These are phyloP conservation scores for Lepus americanus DNA, from an alignment of 2,113 vertebrate species.

Conservation along the genomic window DNA sequence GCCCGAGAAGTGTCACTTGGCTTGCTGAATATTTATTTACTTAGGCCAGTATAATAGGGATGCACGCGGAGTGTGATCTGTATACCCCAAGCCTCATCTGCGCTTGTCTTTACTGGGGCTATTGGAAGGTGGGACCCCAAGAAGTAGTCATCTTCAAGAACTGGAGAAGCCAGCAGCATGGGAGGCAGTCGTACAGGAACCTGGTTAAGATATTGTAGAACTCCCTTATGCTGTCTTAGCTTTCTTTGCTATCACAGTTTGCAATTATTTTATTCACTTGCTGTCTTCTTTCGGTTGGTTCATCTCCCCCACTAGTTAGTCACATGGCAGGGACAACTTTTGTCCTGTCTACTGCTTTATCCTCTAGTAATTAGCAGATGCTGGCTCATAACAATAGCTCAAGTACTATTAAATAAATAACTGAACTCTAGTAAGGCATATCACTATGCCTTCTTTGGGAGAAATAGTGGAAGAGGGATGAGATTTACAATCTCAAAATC, in stretches of 20 bases:
- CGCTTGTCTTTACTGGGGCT: background rate
- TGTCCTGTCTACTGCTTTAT: background rate
- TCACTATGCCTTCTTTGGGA: background rate
- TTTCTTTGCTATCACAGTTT: background rate
- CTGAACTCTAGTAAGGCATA: background rate
- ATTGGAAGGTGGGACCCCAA: background rate
- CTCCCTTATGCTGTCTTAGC: background rate
- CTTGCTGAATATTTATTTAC: constrained; percentile 27
- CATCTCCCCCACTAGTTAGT: constrained; percentile 10
- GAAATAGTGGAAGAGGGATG: background rate
- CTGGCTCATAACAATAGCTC: background rate
- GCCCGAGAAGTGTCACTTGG: constrained; percentile 10
- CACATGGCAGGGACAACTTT: background rate
- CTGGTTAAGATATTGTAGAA: background rate
- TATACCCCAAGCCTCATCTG: constrained; percentile 19
- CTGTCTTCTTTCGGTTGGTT: background rate
- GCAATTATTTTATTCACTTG: background rate
- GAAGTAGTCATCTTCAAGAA: background rate
- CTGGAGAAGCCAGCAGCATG: background rate
- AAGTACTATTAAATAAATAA: constrained; percentile 32
- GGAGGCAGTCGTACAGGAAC: background rate
- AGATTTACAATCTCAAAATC: constrained; percentile 16
- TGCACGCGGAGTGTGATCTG: background rate
- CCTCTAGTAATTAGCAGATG: background rate
- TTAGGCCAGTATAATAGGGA: background rate